phyloP scores from a whole-genome alignment of 2,888 invertebrate genomes.

The Tupiocoris notatus region DNA sequence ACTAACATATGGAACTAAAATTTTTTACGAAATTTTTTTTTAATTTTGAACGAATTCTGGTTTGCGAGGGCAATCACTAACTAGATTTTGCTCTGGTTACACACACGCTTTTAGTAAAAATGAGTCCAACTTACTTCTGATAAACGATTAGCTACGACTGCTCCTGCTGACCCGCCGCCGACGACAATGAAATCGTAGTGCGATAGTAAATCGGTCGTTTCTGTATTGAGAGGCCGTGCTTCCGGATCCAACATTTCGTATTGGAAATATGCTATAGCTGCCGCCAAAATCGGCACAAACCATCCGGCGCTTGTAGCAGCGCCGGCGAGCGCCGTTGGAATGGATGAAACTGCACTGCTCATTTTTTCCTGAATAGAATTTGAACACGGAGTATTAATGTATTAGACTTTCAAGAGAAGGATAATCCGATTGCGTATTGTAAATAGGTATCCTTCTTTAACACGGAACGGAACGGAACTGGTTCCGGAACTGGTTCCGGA shows the following conservation, averaged over 20 bases:
- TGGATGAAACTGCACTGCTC: conserved; percentile 50
- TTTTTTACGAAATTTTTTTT: too few relatives aligned
- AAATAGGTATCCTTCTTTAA: too few relatives aligned
- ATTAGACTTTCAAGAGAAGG: too few relatives aligned
- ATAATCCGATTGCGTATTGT: too few relatives aligned
- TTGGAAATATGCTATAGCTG: conserved; percentile 82
- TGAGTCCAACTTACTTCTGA: conserved; percentile 66
- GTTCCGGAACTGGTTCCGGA: too few relatives aligned
- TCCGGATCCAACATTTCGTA: conserved; percentile 82
- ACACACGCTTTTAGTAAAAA: too few relatives aligned
- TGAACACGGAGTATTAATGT: too few relatives aligned
- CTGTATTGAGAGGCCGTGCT: conserved; percentile 64
- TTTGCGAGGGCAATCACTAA: too few relatives aligned
- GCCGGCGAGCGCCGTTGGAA: conserved; percentile 63
- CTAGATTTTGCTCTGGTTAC: too few relatives aligned
- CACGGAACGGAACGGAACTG: too few relatives aligned
- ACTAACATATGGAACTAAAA: too few relatives aligned
- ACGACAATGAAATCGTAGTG: conserved; percentile 83
- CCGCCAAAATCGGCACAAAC: conserved; percentile 80
- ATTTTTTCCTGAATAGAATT: conserved; percentile 45
- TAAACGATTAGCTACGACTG: conserved; percentile 79
- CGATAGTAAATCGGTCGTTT: conserved; percentile 62
- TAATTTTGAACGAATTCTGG: too few relatives aligned
- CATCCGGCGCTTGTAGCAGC: conserved; percentile 72
- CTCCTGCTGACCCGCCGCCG: conserved; percentile 85